Conservation (phyloP, 2,113 vertebrate species). For the Bothrops jararaca region DNA sequence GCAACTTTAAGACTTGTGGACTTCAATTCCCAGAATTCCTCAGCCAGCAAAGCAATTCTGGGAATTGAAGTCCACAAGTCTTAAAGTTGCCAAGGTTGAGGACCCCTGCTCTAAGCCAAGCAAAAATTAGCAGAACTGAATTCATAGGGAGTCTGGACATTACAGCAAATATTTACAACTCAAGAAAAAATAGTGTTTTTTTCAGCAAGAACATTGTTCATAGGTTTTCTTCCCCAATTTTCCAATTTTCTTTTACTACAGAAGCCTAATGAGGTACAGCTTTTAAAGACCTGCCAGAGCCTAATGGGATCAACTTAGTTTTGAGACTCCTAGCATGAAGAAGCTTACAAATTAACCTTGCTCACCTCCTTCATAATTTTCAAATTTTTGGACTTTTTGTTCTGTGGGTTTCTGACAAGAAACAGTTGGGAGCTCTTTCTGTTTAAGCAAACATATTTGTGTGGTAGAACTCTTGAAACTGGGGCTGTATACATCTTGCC, state of each 20-base stretch:
- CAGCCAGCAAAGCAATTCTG: too few species aligned
- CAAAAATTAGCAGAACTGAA: background rate
- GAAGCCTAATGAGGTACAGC: conserved; percentile 26
- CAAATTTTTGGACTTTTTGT: background rate
- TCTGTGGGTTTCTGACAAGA: background rate
- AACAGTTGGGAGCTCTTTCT: accelerated
- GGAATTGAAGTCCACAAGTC: too few species aligned
- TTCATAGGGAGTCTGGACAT: background rate
- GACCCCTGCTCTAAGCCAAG: too few species aligned
- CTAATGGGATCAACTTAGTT: background rate
- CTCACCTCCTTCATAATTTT: background rate
- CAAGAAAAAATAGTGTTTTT: conserved; percentile 6
- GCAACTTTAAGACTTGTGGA: too few species aligned
- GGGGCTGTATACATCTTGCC: background rate
- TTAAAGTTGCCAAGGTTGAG: too few species aligned
- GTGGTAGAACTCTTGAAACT: background rate
- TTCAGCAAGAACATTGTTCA: background rate
- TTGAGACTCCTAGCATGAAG: conserved; percentile 3
- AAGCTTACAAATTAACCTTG: conserved; percentile 23
- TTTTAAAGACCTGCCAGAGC: background rate
- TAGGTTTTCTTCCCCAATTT: background rate
- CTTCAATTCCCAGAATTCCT: too few species aligned
- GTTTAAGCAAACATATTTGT: accelerated
- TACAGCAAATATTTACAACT: background rate
- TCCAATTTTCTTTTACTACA: conserved; percentile 25